Conservation (phyloP, 2,888 invertebrate genomes). For the Protonemura montana region DNA sequence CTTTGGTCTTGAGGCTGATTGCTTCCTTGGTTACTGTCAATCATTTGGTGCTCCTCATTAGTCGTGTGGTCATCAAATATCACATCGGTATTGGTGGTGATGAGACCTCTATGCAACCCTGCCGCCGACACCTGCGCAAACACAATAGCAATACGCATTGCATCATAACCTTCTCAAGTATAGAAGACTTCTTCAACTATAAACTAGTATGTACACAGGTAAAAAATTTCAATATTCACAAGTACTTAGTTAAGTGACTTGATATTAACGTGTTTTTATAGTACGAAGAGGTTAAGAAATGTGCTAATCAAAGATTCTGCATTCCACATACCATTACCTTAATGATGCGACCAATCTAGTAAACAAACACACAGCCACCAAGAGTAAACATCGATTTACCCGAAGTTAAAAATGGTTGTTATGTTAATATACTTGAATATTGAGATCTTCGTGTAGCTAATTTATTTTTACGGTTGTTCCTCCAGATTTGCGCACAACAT, state of each 20-base stretch:
- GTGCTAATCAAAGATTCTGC: neutral
- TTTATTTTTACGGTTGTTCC: no score
- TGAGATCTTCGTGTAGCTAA: neutral
- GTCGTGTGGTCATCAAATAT: constrained; percentile 57
- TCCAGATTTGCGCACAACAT: no score
- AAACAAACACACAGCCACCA: neutral
- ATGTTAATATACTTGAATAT: neutral
- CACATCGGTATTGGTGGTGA: constrained; percentile 53
- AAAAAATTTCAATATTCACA: neutral
- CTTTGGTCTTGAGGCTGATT: neutral
- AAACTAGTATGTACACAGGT: neutral
- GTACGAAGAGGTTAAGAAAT: neutral
- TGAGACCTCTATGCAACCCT: constrained; percentile 36
- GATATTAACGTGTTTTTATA: constrained; percentile 12
- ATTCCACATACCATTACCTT: neutral
- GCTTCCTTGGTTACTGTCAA: constrained; percentile 43
- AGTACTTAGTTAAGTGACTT: constrained; percentile 7
- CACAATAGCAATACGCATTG: neutral
- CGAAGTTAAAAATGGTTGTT: neutral
- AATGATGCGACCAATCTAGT: neutral
- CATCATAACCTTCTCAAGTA: neutral
- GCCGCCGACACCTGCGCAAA: constrained; percentile 17
- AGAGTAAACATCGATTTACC: neutral
- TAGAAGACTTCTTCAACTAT: neutral
- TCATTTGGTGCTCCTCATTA: constrained; percentile 58